A percentile compares a stretch with the other conserved stretches of the same genome.
phyloP scores from a whole-genome alignment of 2,113 vertebrate genomes.

The Nipponia nippon region DNA sequence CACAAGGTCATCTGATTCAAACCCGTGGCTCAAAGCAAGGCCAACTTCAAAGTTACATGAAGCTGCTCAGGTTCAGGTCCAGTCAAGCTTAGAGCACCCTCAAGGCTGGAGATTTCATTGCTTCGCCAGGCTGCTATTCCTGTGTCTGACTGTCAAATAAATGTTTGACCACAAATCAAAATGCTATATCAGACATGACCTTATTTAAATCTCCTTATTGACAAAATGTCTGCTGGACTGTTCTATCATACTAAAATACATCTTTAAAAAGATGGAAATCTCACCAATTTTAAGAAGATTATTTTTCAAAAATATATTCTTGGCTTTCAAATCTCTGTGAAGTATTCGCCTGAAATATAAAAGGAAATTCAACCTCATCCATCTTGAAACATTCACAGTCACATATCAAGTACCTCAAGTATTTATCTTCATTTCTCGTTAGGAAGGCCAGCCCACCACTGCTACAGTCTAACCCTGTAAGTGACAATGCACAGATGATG shows the following conservation, averaged over 20 bases:
- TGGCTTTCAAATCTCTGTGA: conserved; percentile 88
- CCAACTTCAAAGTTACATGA: background rate
- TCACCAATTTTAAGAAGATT: conserved; percentile 88
- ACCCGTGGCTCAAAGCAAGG: background rate
- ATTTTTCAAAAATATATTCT: conserved; percentile 88
- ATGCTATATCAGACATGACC: background rate
- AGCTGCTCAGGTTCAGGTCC: background rate
- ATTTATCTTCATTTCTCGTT: background rate
- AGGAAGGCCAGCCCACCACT: background rate
- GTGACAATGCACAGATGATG: background rate
- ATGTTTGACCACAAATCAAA: background rate
- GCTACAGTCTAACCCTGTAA: background rate
- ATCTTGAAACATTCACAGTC: background rate
- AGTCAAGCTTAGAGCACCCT: background rate
- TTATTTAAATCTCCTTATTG: background rate
- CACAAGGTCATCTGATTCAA: background rate
- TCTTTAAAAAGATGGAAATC: background rate
- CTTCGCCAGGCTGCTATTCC: background rate
- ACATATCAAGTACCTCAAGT: background rate
- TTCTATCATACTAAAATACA: background rate
- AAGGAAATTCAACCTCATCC: conserved; percentile 9
- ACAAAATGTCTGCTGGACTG: background rate
- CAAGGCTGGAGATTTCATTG: background rate
- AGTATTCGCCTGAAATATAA: conserved; percentile 78
- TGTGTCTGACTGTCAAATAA: background rate